These are phyloP conservation scores for Neomorphus geoffroyi DNA, from an alignment of 2,797 vertebrate species.

Conservation along the genomic window DNA sequence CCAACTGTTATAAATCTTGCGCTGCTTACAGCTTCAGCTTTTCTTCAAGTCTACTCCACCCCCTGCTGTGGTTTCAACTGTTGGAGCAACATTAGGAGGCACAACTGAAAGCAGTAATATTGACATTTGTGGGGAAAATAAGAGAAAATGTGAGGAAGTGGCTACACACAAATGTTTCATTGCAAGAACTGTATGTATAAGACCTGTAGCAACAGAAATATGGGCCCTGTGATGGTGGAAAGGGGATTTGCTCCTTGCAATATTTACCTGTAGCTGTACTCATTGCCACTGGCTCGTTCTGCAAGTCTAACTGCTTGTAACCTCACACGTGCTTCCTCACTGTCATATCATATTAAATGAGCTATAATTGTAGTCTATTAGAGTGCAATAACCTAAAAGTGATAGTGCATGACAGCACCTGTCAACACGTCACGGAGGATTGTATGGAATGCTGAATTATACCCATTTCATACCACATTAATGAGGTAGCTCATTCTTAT, in stretches of 20 bases:
- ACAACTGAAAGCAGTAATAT: conserved; percentile 41
- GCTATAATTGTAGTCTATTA: conserved; percentile 72
- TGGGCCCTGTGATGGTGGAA: neutral
- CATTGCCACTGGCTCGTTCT: neutral
- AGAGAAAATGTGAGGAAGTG: neutral
- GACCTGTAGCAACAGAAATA: neutral
- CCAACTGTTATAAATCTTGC: conserved; percentile 61
- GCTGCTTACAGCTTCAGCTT: conserved; percentile 42
- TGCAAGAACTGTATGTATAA: neutral
- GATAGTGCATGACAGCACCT: conserved; percentile 74
- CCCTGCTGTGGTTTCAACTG: conserved; percentile 60
- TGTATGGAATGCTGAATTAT: conserved; percentile 71
- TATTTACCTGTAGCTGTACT: conserved; percentile 12
- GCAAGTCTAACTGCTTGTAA: conserved; percentile 34
- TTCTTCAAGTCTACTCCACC: conserved; percentile 56
- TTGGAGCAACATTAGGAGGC: conserved; percentile 49
- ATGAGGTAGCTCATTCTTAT: conserved; percentile 59
- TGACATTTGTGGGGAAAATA: conserved; percentile 20
- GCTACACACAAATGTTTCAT: neutral
- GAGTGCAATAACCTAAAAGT: conserved; percentile 65
- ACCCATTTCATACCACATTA: conserved; percentile 64
- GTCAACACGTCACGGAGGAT: conserved; percentile 60
- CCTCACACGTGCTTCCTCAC: conserved; percentile 36
- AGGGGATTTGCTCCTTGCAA: neutral
- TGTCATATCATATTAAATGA: conserved; percentile 73